Evolutionary conservation across 2,888 invertebrate species (phyloP).

Genomic region (Andrena praecox): DNA sequence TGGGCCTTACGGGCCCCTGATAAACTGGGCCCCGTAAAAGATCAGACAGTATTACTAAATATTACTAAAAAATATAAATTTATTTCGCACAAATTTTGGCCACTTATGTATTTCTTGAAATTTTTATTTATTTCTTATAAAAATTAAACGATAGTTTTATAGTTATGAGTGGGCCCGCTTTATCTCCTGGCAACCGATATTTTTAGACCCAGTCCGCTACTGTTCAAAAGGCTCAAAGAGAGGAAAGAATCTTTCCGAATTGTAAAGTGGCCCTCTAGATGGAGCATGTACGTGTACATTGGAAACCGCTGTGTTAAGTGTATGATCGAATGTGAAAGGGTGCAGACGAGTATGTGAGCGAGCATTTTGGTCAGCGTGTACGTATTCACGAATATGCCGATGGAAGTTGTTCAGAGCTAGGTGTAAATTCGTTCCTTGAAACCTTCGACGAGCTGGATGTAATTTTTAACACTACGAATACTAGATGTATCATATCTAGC

Average conservation of each 20-base stretch:
- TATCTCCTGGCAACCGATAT: too few species aligned
- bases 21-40: too few species aligned
- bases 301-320: constrained; percentile 36
- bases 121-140: too few species aligned
- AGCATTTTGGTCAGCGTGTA: constrained; percentile 1
- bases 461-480: constrained; percentile 37
- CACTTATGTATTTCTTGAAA: too few species aligned
- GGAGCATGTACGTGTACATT: constrained; percentile 4
- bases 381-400: constrained; percentile 7
- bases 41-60: too few species aligned
- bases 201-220: too few species aligned
- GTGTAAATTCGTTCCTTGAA: constrained; percentile 12
- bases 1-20: too few species aligned
- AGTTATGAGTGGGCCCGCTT: too few species aligned
- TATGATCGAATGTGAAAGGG: constrained; percentile 9
- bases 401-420: not conserved
- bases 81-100: too few species aligned
- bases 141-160: too few species aligned
- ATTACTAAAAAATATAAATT: too few species aligned
- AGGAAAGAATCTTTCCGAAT: not conserved
- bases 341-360: not conserved
- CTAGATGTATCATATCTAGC: not conserved
- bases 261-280: not conserved
- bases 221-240: not conserved
- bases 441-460: constrained; percentile 3